Percentiles rank a stretch among this genome's conserved stretches.
phyloP scores from a whole-genome alignment of 2,888 invertebrate species.

The Phorcus lineatus region DNA sequence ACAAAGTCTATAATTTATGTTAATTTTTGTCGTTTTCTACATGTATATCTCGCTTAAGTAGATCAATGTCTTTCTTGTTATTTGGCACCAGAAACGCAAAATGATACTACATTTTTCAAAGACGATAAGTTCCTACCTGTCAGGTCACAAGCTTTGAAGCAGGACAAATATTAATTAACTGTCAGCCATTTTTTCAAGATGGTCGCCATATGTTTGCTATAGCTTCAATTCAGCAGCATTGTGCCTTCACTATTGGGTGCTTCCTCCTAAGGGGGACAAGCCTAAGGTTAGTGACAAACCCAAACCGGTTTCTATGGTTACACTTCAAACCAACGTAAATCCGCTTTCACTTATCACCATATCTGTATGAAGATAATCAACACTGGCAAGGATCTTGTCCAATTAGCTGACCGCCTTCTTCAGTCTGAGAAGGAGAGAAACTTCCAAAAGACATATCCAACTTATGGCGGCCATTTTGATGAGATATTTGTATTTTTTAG shows the following conservation, averaged over 20 bases:
- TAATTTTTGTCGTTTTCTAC: conserved; percentile 23
- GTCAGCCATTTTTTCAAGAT: background rate
- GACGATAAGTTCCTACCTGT: background rate
- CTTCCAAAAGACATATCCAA: background rate
- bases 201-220: background rate
- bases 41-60: conserved; percentile 18
- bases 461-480: background rate
- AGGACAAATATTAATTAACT: background rate
- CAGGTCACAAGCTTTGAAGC: conserved; percentile 4
- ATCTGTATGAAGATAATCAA: too few species aligned
- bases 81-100: background rate
- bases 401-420: too few species aligned
- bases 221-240: background rate
- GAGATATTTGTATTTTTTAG: background rate
- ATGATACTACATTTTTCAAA: background rate
- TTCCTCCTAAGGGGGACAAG: background rate
- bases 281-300: background rate
- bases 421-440: background rate
- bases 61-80: conserved; percentile 18
- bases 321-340: too few species aligned
- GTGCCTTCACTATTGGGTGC: conserved; percentile 4
- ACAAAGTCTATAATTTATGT: conserved; percentile 24
- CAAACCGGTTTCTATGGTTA: too few species aligned
- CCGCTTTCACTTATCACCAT: too few species aligned
- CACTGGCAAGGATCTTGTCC: too few species aligned